A percentile compares a stretch with the other conserved stretches of the same genome.
Evolutionary conservation across 2,113 vertebrate genomes (phyloP).

Genomic region (Pseudopodoces humilis): DNA sequence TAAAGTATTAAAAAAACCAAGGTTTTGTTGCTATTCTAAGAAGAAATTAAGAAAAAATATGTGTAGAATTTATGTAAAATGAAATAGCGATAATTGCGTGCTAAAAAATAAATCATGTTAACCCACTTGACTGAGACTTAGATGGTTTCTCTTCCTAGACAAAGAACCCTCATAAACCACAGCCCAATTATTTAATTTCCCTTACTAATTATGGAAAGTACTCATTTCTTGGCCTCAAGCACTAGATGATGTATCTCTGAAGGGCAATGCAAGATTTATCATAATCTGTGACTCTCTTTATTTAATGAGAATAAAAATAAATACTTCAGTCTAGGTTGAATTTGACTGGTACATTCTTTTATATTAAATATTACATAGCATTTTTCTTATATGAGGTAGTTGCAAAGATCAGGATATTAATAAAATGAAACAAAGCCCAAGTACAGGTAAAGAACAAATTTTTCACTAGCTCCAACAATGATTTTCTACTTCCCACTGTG

Average conservation of each 20-base stretch:
- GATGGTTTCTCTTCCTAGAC: constrained; percentile 48
- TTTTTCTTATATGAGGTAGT: background rate
- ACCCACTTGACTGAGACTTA: constrained; percentile 58
- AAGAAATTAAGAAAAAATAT: background rate
- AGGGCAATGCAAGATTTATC: constrained; percentile 62
- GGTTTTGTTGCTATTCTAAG: background rate
- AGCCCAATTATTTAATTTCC: constrained; percentile 73
- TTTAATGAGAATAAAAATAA: constrained; percentile 70
- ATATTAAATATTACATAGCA: background rate
- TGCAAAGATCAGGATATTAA: background rate
- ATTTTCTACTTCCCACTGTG: background rate
- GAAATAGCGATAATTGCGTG: constrained; percentile 34
- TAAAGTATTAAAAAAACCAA: background rate
- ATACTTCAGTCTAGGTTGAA: constrained; percentile 17
- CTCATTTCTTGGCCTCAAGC: constrained; percentile 70
- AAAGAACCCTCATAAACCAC: constrained; percentile 53
- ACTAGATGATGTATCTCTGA: constrained; percentile 65
- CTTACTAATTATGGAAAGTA: constrained; percentile 72
- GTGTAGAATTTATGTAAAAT: constrained; percentile 54
- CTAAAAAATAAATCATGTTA: constrained; percentile 65
- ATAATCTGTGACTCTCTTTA: constrained; percentile 56
- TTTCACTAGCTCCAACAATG: background rate
- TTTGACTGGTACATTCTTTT: background rate
- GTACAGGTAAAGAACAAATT: background rate
- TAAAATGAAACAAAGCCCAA: background rate